Conservation (phyloP, 2,113 vertebrate genomes). For the Pavo muticus region DNA sequence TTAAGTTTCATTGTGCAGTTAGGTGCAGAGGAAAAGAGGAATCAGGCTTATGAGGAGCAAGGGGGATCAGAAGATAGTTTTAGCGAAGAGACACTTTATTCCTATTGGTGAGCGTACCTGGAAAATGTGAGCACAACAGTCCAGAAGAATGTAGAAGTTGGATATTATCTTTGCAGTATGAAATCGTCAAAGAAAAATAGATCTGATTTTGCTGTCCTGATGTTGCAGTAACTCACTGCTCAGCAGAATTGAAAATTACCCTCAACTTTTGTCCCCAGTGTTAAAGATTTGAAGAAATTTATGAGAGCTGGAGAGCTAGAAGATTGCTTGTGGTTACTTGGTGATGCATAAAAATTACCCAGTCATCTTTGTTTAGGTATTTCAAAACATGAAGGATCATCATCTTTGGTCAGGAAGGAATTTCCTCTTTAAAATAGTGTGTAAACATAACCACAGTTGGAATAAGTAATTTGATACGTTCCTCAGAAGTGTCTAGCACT, state of each 20-base stretch:
- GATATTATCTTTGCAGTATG: neutral
- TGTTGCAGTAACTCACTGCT: neutral
- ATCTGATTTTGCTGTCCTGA: neutral
- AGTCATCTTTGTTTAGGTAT: slow-evolving; percentile 46
- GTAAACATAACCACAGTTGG: slow-evolving; percentile 38
- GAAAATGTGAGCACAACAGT: neutral
- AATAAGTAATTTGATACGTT: slow-evolving; percentile 15
- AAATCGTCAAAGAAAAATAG: neutral
- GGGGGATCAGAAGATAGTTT: neutral
- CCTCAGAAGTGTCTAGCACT: neutral
- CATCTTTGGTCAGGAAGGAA: slow-evolving; percentile 45
- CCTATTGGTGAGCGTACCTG: neutral
- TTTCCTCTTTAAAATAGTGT: slow-evolving; percentile 24
- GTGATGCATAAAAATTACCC: slow-evolving; percentile 59
- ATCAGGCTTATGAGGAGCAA: neutral
- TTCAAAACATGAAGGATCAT: slow-evolving; percentile 35
- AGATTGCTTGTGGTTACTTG: slow-evolving; percentile 56
- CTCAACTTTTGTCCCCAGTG: neutral
- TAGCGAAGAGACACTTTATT: neutral
- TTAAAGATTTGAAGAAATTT: slow-evolving; percentile 14
- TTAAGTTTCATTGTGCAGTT: neutral
- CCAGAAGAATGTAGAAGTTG: neutral
- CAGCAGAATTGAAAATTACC: neutral
- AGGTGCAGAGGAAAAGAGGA: neutral
- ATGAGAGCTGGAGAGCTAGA: slow-evolving; percentile 39